Evolutionary conservation across 1,140 invertebrate genomes (phyloP), one percentile per base, ranked within the genome.

Genomic region (Drosophila lowei): DNA sequence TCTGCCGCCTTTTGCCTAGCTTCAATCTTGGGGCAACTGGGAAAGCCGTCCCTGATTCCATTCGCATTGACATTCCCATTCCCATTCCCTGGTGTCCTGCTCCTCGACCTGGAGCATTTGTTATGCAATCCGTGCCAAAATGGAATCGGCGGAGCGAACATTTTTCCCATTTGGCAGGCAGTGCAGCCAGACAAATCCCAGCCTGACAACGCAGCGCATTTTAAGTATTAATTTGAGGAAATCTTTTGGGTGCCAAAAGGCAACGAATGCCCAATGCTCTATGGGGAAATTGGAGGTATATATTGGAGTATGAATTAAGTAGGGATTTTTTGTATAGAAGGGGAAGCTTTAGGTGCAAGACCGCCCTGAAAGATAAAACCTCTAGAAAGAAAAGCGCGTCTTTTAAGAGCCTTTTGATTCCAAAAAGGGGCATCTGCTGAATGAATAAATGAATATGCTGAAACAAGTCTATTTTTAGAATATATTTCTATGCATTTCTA

Each of bases 221-320:
- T 84, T 79, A 84, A 79, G 80, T 85, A 85, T 85, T 85, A 79
- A 85, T 83, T 79, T 79, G 75, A 63, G 55, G 18, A 50, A 79
- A 72, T 61, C 54, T 50, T 46, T 4, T n/a, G n/a, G n/a, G n/a
- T n/a, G 13, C 2, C 11, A 28, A 23, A n/a, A n/a, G 6, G 5
- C 34, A 46, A 18, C 77, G 66, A 70, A 41, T 34, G 5, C 1
- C n/a, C 28, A 4, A 72, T 81, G 38, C 72, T 11, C 77, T 79
- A 11, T 34, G 3, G 8, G 7, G 0, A 8, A 30, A 25, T n/a
- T n/a, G n/a, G n/a, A n/a, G n/a, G n/a, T n/a, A n/a, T n/a, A n/a
- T n/a, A n/a, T n/a, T n/a, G n/a, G 18, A 18, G 18, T 0, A 18
- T 18, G 2, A 1, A 18, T 18, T 18, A 2, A 2, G 18, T 18